Evolutionary conservation across 2,797 vertebrate species (phyloP), one percentile per base, ranked within the genome.

Genomic region (Pangasius djambal): DNA sequence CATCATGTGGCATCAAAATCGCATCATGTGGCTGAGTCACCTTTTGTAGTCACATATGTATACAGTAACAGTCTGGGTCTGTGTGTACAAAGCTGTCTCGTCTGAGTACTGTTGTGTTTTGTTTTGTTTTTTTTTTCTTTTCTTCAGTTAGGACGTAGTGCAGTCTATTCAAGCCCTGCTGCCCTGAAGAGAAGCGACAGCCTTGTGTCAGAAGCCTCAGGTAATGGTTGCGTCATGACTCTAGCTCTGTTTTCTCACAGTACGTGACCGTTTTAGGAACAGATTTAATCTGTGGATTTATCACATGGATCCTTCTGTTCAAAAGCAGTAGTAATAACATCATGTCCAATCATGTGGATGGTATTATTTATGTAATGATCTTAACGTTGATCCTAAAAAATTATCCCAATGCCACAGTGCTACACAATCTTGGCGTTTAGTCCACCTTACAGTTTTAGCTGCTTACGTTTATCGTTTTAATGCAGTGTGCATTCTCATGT

Each of bases 121-220:
- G 1, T 40, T 40, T 83, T 22, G 8, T 2, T 83, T 75, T 50
- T n/a, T 87, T 57, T 50, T n/a, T 87, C 52, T 40, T 61, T 94
- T 86, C 95, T 97, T 91, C 93, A 98, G 98, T 89, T 92, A 94
- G 94, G 92, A 88, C 83, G 92, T 86, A 91, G 92, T 55, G 91
- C 93, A 88, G 94, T 88, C 13, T 91, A 94, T 34, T 93, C 94
- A 75, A 94, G 92, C 88, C 88, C 95, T 59, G 96, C 97, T 93
- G 94, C 96, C 94, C 95, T 98, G 95, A 96, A 89, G 91, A 97
- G 97, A 65, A 96, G 96, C 4, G 97, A 97, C 94, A 97, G 96
- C 9, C 65, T 97, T 89, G 91, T 95, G 91, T 98, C 98, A 72
- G 97, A 97, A 92, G 96, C 94, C 89, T 97, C 98, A 96, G 98